phyloP scores from a whole-genome alignment of 2,113 vertebrate genomes.

The Oreochromis spilurus region DNA sequence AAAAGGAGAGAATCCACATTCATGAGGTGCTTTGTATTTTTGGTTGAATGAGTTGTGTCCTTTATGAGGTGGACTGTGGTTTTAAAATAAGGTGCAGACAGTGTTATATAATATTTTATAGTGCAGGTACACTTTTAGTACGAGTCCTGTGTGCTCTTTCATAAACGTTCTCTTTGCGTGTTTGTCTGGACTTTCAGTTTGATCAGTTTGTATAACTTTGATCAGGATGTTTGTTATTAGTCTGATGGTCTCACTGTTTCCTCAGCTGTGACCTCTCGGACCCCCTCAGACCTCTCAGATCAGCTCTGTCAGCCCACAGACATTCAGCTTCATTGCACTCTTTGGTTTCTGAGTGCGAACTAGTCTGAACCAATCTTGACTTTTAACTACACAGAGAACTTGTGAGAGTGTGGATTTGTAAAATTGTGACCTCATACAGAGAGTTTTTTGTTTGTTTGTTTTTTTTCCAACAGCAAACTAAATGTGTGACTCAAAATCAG shows the following conservation, averaged over 20 bases:
- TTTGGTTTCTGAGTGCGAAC: background rate
- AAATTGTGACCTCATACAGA: background rate
- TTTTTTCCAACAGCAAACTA: background rate
- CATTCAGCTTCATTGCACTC: background rate
- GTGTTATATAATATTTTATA: background rate
- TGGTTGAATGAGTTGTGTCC: background rate
- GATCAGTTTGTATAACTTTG: background rate
- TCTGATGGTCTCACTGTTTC: background rate
- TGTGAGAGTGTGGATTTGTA: background rate
- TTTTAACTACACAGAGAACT: background rate
- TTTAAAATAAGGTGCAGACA: background rate
- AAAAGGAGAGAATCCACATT: background rate
- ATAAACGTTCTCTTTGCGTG: background rate
- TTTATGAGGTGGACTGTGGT: background rate
- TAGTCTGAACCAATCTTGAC: background rate
- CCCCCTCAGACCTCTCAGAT: background rate
- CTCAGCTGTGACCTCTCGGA: slow-evolving; percentile 2
- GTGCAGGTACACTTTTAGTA: background rate
- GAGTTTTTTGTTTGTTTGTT: background rate
- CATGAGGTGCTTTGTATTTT: background rate
- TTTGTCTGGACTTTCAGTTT: background rate
- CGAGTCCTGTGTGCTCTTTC: background rate
- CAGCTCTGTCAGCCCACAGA: background rate
- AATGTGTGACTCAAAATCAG: background rate
- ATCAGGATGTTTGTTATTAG: background rate